Percentiles rank a stretch among this genome's conserved stretches.
phyloP scores from a whole-genome alignment of 1,140 invertebrate species.

The Dreissena polymorpha region DNA sequence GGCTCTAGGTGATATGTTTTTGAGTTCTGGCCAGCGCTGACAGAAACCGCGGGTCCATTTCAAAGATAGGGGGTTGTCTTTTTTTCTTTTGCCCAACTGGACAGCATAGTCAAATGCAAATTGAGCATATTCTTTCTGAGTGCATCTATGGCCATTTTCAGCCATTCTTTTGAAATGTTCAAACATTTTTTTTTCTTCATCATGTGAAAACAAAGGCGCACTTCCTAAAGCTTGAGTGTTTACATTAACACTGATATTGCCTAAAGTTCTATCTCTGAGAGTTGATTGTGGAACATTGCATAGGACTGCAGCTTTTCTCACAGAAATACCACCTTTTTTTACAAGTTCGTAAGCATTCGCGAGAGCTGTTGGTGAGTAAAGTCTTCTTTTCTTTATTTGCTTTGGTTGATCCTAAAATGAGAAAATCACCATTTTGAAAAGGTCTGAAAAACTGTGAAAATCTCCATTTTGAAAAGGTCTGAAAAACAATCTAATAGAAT shows the following conservation, averaged over 20 bases:
- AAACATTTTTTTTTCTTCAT: constrained; percentile 10
- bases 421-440: too few relatives aligned
- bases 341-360: too few relatives aligned
- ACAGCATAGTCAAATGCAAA: constrained; percentile 39
- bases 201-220: constrained; percentile 3
- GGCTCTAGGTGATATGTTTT: constrained; percentile 5
- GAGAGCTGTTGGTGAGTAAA: too few relatives aligned
- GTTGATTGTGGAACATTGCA: constrained; percentile 11
- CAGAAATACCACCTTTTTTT: too few relatives aligned
- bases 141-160: constrained; percentile 11
- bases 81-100: background rate
- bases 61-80: constrained; percentile 24
- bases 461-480: too few relatives aligned
- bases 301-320: background rate
- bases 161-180: constrained; percentile 38
- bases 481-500: too few relatives aligned
- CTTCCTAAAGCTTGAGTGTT: constrained; percentile 4
- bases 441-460: too few relatives aligned
- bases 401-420: too few relatives aligned
- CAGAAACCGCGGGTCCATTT: constrained; percentile 46
- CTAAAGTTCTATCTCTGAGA: background rate
- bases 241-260: background rate
- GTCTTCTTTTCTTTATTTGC: too few relatives aligned
- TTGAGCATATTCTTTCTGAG: background rate
- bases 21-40: constrained; percentile 32